Percentiles rank a stretch among this genome's conserved stretches.
These are phyloP conservation scores for Erynnis tages DNA, from an alignment of 2,888 invertebrate genomes.

Conservation along the genomic window DNA sequence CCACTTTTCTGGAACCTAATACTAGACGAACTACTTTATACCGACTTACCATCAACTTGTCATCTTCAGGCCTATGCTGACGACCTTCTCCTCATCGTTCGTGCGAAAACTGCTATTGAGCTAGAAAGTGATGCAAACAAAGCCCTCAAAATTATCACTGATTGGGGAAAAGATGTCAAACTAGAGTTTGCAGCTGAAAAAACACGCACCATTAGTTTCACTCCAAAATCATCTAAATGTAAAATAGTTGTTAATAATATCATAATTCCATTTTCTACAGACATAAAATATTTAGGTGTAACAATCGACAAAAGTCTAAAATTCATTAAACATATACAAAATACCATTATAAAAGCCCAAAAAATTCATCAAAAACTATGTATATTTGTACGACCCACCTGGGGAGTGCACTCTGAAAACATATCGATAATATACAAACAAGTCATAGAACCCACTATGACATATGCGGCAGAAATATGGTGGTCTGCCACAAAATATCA, in stretches of 20 bases:
- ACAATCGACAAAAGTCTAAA: neutral
- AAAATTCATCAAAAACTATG: neutral
- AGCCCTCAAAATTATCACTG: neutral
- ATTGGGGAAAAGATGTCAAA: neutral
- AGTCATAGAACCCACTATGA: neutral
- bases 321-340: neutral
- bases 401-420: neutral
- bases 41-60: slow-evolving; percentile 1
- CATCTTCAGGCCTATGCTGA: slow-evolving; percentile 26
- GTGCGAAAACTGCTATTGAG: neutral
- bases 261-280: neutral
- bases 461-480: neutral
- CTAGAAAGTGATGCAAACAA: neutral
- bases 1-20: slow-evolving; percentile 31
- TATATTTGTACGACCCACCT: neutral
- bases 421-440: neutral
- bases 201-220: neutral
- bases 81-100: slow-evolving; percentile 17
- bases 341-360: neutral
- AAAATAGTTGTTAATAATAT: neutral
- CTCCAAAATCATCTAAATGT: neutral
- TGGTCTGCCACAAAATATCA: neutral
- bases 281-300: neutral
- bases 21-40: slow-evolving; percentile 26
- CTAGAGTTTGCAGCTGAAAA: slow-evolving; percentile 15